Evolutionary conservation across 2,797 vertebrate species (phyloP), one percentile per base, ranked within the genome.

Genomic region (Hafferia zeledoni): DNA sequence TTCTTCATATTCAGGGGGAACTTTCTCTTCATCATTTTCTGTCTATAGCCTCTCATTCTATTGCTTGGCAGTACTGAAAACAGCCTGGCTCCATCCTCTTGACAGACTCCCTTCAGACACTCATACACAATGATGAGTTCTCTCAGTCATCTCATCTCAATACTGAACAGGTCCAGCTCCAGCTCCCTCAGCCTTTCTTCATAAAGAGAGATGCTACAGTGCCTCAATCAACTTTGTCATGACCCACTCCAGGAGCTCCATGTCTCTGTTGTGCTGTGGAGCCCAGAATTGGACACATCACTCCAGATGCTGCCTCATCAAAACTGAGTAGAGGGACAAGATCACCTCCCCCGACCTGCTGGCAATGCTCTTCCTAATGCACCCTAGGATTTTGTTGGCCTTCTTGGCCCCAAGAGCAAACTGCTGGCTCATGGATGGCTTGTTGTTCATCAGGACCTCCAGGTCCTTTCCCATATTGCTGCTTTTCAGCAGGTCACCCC

Each of bases 21-120:
- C 4, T 25, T 50, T 25, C 37, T 5, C 24, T 15, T 11, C 43
- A 22, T 30, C 19, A 11, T 35, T 39, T 70, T 39, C 49, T 70
- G 44, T 39, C n/a, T 0, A 0, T 23, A 18, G 8, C 30, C 46
- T 60, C 61, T 47, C 33, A 17, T 16, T 5, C 25, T 9, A 13
- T 8, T 9, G 16, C 28, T 52, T 1, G 11, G 28, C 52, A 39
- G 17, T 6, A 17, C 37, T 3, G 3, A 15, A 24, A 6, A 57
- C 19, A 72, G n/a, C 44, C 46, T 50, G n/a, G 10, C n/a, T 37
- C 37, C 28, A 14, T 43, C 9, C 44, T 37, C 28, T 31, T 43
- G 50, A 9, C 13, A n/a, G 31, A 17, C 23, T 57, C 37, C 3
- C n/a, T 28, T 19, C 44, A 57, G n/a, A 4, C 3, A 17, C 5